These are phyloP conservation scores for Corythornis cristatus DNA, from an alignment of 2,113 vertebrate species.

Conservation along the genomic window DNA sequence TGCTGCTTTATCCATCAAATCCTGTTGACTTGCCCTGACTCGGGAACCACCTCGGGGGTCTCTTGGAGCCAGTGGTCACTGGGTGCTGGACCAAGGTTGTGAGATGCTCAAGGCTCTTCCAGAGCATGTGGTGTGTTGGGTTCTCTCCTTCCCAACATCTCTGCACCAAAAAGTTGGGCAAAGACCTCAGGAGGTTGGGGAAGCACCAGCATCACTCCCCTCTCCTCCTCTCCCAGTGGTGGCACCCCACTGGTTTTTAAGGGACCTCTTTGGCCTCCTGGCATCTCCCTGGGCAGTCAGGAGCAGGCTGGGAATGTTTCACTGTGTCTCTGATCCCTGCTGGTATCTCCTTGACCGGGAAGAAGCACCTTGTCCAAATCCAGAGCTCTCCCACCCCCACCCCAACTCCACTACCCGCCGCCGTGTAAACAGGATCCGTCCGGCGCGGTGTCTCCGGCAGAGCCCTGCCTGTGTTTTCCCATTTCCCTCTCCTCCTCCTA, in stretches of 20 bases:
- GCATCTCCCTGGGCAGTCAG: conserved; percentile 33
- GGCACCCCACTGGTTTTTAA: not conserved
- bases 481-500: not conserved
- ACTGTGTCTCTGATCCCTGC: conserved; percentile 45
- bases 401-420: not conserved
- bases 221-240: not conserved
- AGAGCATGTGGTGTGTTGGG: not conserved
- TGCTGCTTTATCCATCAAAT: not conserved
- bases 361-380: conserved; percentile 34
- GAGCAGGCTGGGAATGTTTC: conserved; percentile 38
- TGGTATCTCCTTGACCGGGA: conserved; percentile 27
- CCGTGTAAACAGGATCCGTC: conserved; percentile 25
- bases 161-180: not conserved
- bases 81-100: not conserved
- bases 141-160: not conserved
- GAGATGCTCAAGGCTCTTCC: not conserved
- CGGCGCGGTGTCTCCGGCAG: not conserved
- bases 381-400: not conserved
- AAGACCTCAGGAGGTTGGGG: not conserved
- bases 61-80: not conserved
- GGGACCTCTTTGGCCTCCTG: not conserved
- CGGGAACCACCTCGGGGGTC: not conserved
- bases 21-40: not conserved
- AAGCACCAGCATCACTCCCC: not conserved
- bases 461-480: not conserved